phyloP scores from a whole-genome alignment of 2,888 invertebrate genomes.

The Selenia dentaria region DNA sequence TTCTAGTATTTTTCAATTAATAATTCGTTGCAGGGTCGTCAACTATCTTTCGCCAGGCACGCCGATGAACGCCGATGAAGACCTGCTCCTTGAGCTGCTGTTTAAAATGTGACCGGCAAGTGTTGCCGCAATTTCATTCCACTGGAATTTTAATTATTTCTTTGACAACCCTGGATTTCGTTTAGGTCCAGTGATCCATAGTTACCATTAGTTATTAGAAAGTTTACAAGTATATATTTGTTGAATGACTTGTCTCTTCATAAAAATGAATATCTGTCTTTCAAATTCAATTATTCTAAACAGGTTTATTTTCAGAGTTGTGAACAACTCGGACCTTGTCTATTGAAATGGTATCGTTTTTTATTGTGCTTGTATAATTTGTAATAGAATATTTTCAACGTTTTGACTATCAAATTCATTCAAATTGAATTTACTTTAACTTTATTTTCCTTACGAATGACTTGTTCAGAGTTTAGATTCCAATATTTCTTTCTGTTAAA shows the following conservation, averaged over 20 bases:
- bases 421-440: constrained; percentile 32
- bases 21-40: constrained; percentile 59
- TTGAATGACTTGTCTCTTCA: constrained; percentile 1
- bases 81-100: constrained; percentile 74
- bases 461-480: constrained; percentile 78
- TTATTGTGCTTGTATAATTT: constrained; percentile 16
- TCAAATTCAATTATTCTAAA: constrained; percentile 41
- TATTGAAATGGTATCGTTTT: constrained; percentile 55
- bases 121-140: constrained; percentile 10
- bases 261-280: constrained; percentile 4
- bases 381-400: constrained; percentile 15
- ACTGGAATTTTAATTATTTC: constrained; percentile 5
- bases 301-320: constrained; percentile 65
- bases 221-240: constrained; percentile 30
- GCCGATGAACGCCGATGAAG: constrained; percentile 79
- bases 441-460: constrained; percentile 62
- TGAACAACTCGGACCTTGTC: constrained; percentile 70
- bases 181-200: constrained; percentile 22
- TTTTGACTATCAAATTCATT: constrained; percentile 22
- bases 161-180: constrained; percentile 17
- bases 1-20: too few relatives aligned
- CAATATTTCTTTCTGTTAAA: constrained; percentile 68
- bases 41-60: constrained; percentile 78
- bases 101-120: constrained; percentile 67
- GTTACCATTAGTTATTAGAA: constrained; percentile 32